Evolutionary conservation across 2,113 vertebrate species (phyloP).

Genomic region (Corydoras sp.): DNA sequence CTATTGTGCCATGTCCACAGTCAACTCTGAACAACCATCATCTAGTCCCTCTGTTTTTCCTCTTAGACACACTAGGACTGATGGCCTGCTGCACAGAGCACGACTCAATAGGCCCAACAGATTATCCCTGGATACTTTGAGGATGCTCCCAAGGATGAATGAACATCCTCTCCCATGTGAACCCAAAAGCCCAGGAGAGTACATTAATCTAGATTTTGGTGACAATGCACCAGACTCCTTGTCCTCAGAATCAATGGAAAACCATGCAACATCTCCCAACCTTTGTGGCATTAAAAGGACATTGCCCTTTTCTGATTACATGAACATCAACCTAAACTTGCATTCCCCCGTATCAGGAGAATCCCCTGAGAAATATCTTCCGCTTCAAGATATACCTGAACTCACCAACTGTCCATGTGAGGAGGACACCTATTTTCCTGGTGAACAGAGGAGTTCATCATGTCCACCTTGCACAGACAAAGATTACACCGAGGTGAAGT

Average conservation of each 20-base stretch:
- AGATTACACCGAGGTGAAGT: slow-evolving; percentile 87
- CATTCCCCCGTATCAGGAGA: slow-evolving; percentile 56
- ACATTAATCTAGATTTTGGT: slow-evolving; percentile 90
- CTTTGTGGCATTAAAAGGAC: slow-evolving; percentile 61
- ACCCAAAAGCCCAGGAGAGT: slow-evolving; percentile 87
- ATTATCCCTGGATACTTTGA: slow-evolving; percentile 77
- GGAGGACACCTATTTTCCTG: slow-evolving; percentile 33
- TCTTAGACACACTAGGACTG: slow-evolving; percentile 61
- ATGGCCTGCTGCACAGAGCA: slow-evolving; percentile 63
- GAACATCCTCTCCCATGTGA: slow-evolving; percentile 79
- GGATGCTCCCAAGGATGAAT: slow-evolving; percentile 79
- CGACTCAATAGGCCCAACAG: slow-evolving; percentile 77
- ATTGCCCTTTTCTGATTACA: slow-evolving; percentile 76
- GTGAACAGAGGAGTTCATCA: slow-evolving; percentile 43
- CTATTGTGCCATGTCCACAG: slow-evolving; percentile 31
- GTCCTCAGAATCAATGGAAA: slow-evolving; percentile 55
- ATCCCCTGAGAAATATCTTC: slow-evolving; percentile 47
- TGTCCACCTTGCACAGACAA: slow-evolving; percentile 46
- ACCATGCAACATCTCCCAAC: slow-evolving; percentile 63
- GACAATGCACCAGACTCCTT: slow-evolving; percentile 56
- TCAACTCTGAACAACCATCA: slow-evolving; percentile 30
- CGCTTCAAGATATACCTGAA: slow-evolving; percentile 61
- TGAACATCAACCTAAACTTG: slow-evolving; percentile 73
- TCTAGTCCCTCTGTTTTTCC: slow-evolving; percentile 59
- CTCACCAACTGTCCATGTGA: slow-evolving; percentile 52